A percentile compares a stretch with the other conserved stretches of the same genome.
Evolutionary conservation across 2,797 vertebrate species (phyloP).

Genomic region (Macroramphosus scolopax): DNA sequence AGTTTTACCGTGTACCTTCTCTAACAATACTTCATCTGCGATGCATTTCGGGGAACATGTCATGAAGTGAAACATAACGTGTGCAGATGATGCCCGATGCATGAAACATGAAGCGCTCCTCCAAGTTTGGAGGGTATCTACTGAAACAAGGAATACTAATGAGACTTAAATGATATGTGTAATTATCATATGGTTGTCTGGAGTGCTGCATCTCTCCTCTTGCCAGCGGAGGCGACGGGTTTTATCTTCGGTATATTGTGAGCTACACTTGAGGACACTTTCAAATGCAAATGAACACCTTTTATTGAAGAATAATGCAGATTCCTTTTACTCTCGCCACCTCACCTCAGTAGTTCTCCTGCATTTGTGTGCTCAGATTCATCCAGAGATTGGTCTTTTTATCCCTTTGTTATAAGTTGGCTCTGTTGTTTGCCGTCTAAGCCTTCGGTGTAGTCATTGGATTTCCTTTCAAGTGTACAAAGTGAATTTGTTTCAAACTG

Average conservation of each 20-base stretch:
- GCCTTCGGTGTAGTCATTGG: slow-evolving; percentile 39
- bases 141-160: too few species aligned
- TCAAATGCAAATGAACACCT: slow-evolving; percentile 51
- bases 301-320: slow-evolving; percentile 32
- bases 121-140: too few species aligned
- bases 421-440: slow-evolving; percentile 32
- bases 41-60: too few species aligned
- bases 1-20: too few species aligned
- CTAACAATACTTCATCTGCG: too few species aligned
- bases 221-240: slow-evolving; percentile 13
- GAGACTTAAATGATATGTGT: slow-evolving; percentile 43
- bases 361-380: slow-evolving; percentile 34
- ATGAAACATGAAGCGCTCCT: too few species aligned
- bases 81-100: too few species aligned
- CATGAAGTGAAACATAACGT: too few species aligned
- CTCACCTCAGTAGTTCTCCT: slow-evolving; percentile 30
- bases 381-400: slow-evolving; percentile 47
- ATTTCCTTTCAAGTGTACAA: slow-evolving; percentile 50
- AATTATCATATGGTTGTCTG: slow-evolving; percentile 58
- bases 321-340: slow-evolving; percentile 20
- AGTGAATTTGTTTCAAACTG: slow-evolving; percentile 55
- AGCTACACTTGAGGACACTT: slow-evolving; percentile 31
- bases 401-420: slow-evolving; percentile 44
- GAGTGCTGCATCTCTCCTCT: slow-evolving; percentile 9
- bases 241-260: slow-evolving; percentile 18